A percentile compares a stretch with the other conserved stretches of the same genome.
Conservation (phyloP, 2,113 vertebrate genomes). For the Bubo bubo region DNA sequence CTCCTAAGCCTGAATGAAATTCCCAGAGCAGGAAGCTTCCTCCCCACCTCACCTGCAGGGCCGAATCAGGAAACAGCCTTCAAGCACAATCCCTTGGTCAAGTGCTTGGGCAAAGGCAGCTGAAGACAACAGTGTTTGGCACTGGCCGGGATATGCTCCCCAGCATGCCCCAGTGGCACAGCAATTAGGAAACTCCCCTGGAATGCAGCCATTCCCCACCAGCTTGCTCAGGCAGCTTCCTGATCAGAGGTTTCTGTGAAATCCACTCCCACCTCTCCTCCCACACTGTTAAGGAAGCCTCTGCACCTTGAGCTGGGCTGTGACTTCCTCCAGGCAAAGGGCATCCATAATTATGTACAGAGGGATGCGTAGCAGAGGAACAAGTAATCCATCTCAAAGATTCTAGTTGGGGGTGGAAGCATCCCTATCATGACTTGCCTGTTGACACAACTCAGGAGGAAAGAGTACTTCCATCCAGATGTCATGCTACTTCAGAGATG, state of each 20-base stretch:
- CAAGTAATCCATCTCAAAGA: not conserved
- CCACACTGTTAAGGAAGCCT: not conserved
- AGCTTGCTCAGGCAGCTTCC: constrained; percentile 37
- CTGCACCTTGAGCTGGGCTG: not conserved
- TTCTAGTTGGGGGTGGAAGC: not conserved
- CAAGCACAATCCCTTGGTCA: not conserved
- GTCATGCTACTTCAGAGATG: not conserved
- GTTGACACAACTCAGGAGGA: not conserved
- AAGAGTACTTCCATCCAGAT: not conserved
- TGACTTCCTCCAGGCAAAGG: constrained; percentile 39
- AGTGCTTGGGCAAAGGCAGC: not conserved
- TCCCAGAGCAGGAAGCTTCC: not conserved
- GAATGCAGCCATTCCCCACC: constrained; percentile 43
- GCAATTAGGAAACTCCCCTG: constrained; percentile 24
- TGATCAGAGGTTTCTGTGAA: constrained; percentile 37
- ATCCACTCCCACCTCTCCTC: constrained; percentile 44
- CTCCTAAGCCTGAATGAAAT: not conserved
- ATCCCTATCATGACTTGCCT: not conserved
- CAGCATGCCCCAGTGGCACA: not conserved
- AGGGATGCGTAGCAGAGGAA: not conserved
- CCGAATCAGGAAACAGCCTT: not conserved
- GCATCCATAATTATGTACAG: not conserved
- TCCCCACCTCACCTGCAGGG: not conserved
- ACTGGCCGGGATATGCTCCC: not conserved
- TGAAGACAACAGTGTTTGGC: not conserved